Evolutionary conservation across 2,888 invertebrate species (phyloP).

Genomic region (Stenoptilia bipunctidactyla): DNA sequence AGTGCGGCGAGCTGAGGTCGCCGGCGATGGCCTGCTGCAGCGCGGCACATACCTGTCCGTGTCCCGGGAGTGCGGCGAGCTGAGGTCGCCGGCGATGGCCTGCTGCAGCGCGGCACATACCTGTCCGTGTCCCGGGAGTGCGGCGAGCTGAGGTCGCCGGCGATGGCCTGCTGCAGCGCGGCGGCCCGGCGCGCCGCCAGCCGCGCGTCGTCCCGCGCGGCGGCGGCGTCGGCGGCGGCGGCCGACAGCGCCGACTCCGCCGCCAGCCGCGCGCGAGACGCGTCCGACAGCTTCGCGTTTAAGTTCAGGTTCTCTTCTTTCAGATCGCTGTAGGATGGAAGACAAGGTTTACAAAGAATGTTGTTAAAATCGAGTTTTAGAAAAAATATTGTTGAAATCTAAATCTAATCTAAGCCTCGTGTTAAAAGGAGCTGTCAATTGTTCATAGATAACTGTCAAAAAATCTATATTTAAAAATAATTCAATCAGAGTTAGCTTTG

Average conservation of each 20-base stretch:
- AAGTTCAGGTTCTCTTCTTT: constrained; percentile 83
- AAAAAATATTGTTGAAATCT: no score
- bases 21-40: neutral
- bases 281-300: constrained; percentile 81
- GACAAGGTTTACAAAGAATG: no score
- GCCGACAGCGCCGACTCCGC: constrained; percentile 81
- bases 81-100: neutral
- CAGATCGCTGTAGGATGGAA: constrained; percentile 66
- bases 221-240: constrained; percentile 78
- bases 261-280: constrained; percentile 78
- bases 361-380: no score
- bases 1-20: neutral
- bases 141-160: constrained; percentile 83
- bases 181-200: constrained; percentile 91
- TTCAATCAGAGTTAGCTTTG: no score
- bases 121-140: constrained; percentile 73
- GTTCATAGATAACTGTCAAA: no score
- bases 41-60: no score
- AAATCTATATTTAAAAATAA: no score
- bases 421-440: no score
- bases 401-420: no score
- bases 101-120: constrained; percentile 30
- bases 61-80: neutral
- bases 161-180: constrained; percentile 92
- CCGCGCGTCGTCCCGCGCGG: constrained; percentile 84